Evolutionary conservation across 2,113 vertebrate species (phyloP).

Genomic region (Neodon shergylaensis): DNA sequence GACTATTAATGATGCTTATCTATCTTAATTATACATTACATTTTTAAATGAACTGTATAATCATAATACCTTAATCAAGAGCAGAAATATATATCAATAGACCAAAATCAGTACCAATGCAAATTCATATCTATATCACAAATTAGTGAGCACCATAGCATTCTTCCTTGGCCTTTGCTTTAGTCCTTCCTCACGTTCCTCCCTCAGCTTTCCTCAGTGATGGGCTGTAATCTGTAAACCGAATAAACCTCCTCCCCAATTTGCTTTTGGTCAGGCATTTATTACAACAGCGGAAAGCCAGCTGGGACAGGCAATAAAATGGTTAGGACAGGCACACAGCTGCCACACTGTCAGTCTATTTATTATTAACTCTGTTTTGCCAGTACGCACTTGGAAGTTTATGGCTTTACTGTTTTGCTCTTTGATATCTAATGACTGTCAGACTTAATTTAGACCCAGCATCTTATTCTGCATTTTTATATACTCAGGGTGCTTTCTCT

Average conservation of each 20-base stretch:
- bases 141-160: neutral
- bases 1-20: no score
- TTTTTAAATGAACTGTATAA: no score
- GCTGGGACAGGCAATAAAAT: neutral
- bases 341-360: neutral
- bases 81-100: no score
- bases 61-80: no score
- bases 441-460: slow-evolving; percentile 21
- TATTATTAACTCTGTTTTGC: neutral
- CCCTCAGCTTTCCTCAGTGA: neutral
- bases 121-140: no score
- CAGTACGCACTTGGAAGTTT: neutral
- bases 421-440: slow-evolving; percentile 36
- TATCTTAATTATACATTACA: no score
- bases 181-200: neutral
- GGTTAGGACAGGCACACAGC: neutral
- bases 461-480: slow-evolving; percentile 17
- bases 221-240: neutral
- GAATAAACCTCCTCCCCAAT: neutral
- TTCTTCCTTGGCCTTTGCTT: neutral
- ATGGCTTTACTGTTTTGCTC: slow-evolving; percentile 28
- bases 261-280: neutral
- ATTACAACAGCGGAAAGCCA: neutral
- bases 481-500: neutral
- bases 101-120: no score